Percentiles rank a stretch among this genome's conserved stretches.
phyloP scores from a whole-genome alignment of 2,888 invertebrate species.

The Eupeodes latifasciatus region DNA sequence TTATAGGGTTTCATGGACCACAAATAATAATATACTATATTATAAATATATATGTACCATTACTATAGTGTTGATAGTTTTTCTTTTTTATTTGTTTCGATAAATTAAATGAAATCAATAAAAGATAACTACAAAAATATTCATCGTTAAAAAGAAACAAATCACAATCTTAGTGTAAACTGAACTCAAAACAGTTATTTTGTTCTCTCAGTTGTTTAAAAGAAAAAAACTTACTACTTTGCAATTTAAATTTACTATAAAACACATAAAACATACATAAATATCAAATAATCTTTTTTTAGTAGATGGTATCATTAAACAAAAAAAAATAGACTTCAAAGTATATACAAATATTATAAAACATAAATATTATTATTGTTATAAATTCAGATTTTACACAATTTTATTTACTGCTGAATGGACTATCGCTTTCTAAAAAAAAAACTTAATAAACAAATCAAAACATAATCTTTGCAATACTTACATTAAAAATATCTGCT shows the following conservation, averaged over 20 bases:
- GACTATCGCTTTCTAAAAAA: slow-evolving; percentile 49
- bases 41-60: slow-evolving; percentile 44
- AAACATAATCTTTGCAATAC: slow-evolving; percentile 1
- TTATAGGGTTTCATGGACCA: slow-evolving; percentile 75
- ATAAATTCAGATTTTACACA: slow-evolving; percentile 25
- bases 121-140: neutral
- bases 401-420: slow-evolving; percentile 55
- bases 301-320: slow-evolving; percentile 21
- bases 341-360: slow-evolving; percentile 10
- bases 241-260: neutral
- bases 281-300: slow-evolving; percentile 25
- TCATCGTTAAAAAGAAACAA: slow-evolving; percentile 21
- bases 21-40: slow-evolving; percentile 50
- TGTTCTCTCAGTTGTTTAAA: slow-evolving; percentile 28
- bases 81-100: slow-evolving; percentile 7
- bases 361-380: slow-evolving; percentile 26
- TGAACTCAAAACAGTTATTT: slow-evolving; percentile 33
- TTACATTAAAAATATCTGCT: slow-evolving; percentile 40
- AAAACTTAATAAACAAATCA: neutral
- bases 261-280: slow-evolving; percentile 9
- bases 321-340: slow-evolving; percentile 28
- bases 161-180: neutral
- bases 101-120: slow-evolving; percentile 10
- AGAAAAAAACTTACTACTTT: slow-evolving; percentile 18
- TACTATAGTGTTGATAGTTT: slow-evolving; percentile 57